Conservation (phyloP, 92 coral and sea anemone genomes). For the Paragorgia papillata region DNA sequence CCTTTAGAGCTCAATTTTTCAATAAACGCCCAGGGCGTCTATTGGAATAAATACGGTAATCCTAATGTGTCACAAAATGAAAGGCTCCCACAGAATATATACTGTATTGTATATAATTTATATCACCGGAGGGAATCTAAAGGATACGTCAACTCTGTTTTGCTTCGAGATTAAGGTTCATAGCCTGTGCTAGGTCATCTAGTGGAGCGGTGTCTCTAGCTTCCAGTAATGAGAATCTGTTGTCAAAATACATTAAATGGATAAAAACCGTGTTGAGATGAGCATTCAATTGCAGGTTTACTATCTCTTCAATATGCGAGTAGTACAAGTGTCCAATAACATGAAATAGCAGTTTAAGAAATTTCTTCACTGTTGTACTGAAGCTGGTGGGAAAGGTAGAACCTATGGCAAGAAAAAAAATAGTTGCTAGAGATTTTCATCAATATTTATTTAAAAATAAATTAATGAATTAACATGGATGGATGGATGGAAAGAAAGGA, state of each 20-base stretch:
- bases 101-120: too few species aligned
- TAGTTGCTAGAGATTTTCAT: not conserved
- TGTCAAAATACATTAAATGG: constrained; percentile 81
- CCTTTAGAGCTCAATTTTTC: too few species aligned
- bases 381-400: constrained; percentile 83
- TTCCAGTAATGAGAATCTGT: constrained; percentile 82
- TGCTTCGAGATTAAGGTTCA: constrained; percentile 63
- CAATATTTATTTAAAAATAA: too few species aligned
- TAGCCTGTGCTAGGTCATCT: constrained; percentile 90
- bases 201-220: constrained; percentile 91
- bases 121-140: too few species aligned
- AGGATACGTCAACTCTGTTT: constrained; percentile 25
- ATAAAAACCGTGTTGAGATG: constrained; percentile 90
- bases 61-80: too few species aligned
- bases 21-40: too few species aligned
- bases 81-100: too few species aligned
- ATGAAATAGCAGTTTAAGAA: constrained; percentile 86
- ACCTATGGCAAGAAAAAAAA: constrained; percentile 47
- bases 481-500: too few species aligned
- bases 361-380: constrained; percentile 78
- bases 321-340: constrained; percentile 90
- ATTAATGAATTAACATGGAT: too few species aligned
- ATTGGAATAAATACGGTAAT: too few species aligned
- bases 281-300: constrained; percentile 73
- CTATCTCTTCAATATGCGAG: constrained; percentile 83